Base-by-base conservation (phyloP, 2,797 vertebrate genomes). In the Phataginus tricuspis region DNA sequence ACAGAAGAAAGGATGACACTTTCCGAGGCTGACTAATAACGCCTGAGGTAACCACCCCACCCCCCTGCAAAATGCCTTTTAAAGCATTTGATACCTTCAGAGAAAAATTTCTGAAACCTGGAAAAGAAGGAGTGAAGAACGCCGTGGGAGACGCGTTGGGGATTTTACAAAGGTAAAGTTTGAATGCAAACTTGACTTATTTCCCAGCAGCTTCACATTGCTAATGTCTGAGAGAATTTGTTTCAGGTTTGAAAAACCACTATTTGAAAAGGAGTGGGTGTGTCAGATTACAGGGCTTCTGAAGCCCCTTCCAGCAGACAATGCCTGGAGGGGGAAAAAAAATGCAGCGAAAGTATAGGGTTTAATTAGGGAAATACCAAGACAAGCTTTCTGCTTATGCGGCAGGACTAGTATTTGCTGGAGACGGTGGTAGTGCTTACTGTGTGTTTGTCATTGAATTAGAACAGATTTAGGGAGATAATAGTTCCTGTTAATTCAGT, bases 121-220 rank as follows among this genome's bases (percentile, higher is more conserved):
- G 99, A 80, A 99, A 99, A 94, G 99, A 99, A 98, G 99, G 99
- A 95, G 98, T 99, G 98, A 99, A 99, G 98, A 99, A 98, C 87
- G 98, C 98, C 1, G 92, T 99, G 93, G 99, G 99, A 10, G 99
- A 99, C 96, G 99, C 99, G 0, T 95, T 99, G 92, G 99, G 99
- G 96, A 99, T 99, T 97, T 98, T 99, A 95, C 99, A 99, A 98
- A 99, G 99, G 99, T 99, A 99, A 99, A 99, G 97, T 74, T 74
- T 74, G 79, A 94, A 86, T 83, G 86, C 19, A 78, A 98, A 97
- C 97, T 96, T 98, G 45, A 71, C 71, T 39, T 66, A 78, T 96
- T 94, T 95, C 55, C 51, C 90, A 39, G 87, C 64, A 72, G 31
- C 53, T 61, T 71, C 23, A 25, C 5, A 0, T 18, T 71, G 57